Evolutionary conservation across 2,113 vertebrate genomes (phyloP).

Genomic region (Zosterops japonicus): DNA sequence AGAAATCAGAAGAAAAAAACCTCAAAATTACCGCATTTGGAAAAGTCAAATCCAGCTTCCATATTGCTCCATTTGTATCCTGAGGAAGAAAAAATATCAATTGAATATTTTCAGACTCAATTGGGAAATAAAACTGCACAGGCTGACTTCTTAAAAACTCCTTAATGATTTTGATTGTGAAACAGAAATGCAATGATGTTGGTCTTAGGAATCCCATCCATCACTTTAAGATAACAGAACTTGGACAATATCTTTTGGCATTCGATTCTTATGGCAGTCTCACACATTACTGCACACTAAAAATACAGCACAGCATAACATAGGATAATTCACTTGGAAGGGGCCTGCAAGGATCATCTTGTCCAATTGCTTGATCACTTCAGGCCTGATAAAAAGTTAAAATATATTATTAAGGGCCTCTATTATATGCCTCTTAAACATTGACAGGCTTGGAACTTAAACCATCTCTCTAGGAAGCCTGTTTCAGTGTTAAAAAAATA

Average conservation of each 20-base stretch:
- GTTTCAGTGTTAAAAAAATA: background rate
- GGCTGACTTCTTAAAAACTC: background rate
- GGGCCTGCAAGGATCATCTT: background rate
- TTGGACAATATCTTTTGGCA: background rate
- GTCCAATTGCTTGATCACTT: background rate
- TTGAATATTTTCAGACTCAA: background rate
- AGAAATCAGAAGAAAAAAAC: background rate
- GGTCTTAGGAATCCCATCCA: background rate
- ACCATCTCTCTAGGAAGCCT: background rate
- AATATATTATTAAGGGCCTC: background rate
- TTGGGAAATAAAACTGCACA: background rate
- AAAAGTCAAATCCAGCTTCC: slow-evolving; percentile 95
- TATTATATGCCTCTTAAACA: background rate
- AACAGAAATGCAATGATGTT: background rate
- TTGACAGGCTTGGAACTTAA: background rate
- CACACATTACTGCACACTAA: background rate
- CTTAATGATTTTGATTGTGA: background rate
- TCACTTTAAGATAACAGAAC: background rate
- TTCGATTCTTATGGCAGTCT: background rate
- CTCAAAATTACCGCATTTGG: slow-evolving; percentile 82
- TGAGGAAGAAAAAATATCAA: slow-evolving; percentile 56
- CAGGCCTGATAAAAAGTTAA: background rate
- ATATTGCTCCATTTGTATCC: slow-evolving; percentile 90
- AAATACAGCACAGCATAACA: background rate
- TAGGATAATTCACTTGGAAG: background rate